These are phyloP conservation scores for Tetrao urogallus DNA, from an alignment of 2,113 vertebrate genomes.

Conservation along the genomic window DNA sequence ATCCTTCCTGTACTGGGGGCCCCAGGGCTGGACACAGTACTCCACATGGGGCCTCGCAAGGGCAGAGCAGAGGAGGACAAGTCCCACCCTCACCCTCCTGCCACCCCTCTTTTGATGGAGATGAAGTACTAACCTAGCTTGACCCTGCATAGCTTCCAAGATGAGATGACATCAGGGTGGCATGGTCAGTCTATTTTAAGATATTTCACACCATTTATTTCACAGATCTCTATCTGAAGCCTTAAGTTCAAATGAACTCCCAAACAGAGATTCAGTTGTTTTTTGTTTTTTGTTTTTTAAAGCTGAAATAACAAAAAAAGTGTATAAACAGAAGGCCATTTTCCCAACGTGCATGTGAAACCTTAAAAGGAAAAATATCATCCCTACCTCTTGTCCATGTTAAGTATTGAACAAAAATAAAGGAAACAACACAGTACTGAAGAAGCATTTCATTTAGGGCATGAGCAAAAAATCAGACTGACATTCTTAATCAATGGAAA, in stretches of 20 bases:
- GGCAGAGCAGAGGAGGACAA: too few species aligned
- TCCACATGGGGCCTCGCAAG: too few species aligned
- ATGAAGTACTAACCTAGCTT: too few species aligned
- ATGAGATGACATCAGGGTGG: too few species aligned
- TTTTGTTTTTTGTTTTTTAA: not conserved
- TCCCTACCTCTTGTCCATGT: not conserved
- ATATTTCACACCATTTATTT: not conserved
- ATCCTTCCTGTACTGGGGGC: too few species aligned
- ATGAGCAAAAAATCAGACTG: not conserved
- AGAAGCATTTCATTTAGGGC: not conserved
- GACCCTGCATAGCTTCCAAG: too few species aligned
- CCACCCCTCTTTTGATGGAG: too few species aligned
- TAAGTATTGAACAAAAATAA: not conserved
- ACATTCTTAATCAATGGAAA: not conserved
- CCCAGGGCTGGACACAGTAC: too few species aligned
- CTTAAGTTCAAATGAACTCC: not conserved
- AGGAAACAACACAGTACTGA: not conserved
- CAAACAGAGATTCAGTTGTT: not conserved
- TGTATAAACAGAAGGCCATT: not conserved
- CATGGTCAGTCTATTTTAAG: not conserved
- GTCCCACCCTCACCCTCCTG: too few species aligned
- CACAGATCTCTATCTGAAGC: not conserved
- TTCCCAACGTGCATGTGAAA: not conserved
- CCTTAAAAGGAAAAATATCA: slow-evolving; percentile 31
- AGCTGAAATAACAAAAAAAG: not conserved